Percentiles rank a stretch among this genome's conserved stretches.
Evolutionary conservation across 2,113 vertebrate genomes (phyloP).

Genomic region (Naja naja): DNA sequence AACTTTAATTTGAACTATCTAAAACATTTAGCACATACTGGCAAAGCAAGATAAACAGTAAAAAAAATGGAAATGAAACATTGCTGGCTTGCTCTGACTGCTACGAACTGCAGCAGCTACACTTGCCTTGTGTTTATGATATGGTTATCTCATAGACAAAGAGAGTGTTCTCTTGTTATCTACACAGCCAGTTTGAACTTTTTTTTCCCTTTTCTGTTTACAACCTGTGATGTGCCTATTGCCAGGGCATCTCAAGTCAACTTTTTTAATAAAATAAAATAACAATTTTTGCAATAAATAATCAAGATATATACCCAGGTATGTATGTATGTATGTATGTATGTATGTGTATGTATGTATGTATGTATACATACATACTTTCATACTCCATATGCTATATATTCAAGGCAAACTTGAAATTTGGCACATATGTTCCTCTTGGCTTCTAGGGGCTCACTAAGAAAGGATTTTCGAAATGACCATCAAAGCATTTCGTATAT

Average conservation of each 20-base stretch:
- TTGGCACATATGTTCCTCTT: too few relatives aligned
- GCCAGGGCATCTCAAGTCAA: conserved; percentile 6
- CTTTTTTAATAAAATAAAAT: background rate
- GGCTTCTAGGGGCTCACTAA: too few relatives aligned
- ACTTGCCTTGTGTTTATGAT: conserved; percentile 5
- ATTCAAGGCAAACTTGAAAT: too few relatives aligned
- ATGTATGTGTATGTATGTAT: too few relatives aligned
- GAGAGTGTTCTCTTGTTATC: conserved; percentile 6
- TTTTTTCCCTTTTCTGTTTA: background rate
- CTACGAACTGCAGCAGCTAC: background rate
- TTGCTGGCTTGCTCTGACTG: background rate
- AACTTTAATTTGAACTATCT: background rate
- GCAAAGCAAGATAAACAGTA: background rate
- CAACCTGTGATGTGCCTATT: background rate
- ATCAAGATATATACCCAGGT: background rate
- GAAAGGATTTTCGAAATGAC: too few relatives aligned
- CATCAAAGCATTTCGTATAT: too few relatives aligned
- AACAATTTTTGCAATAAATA: conserved; percentile 22
- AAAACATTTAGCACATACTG: background rate
- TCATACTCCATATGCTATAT: too few relatives aligned
- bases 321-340: too few relatives aligned
- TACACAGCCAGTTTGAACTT: background rate
- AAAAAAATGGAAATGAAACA: background rate
- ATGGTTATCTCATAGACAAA: background rate
- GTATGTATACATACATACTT: too few relatives aligned